These are phyloP conservation scores for Sturnira hondurensis DNA, from an alignment of 2,113 vertebrate genomes.

Conservation along the genomic window DNA sequence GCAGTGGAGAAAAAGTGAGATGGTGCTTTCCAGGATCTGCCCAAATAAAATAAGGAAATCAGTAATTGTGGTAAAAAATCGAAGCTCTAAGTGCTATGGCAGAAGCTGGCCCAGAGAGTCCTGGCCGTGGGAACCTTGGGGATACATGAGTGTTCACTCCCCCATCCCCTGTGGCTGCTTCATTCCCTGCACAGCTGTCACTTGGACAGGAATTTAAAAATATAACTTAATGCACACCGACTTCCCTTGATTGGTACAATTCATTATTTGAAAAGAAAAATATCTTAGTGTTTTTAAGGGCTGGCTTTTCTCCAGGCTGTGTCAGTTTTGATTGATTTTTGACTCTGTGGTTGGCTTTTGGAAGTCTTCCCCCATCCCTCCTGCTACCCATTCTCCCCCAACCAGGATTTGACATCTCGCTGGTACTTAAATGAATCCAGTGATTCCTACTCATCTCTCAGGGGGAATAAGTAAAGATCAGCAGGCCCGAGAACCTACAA, in stretches of 20 bases:
- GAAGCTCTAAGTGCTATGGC: not conserved
- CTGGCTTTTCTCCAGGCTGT: not conserved
- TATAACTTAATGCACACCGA: slow-evolving; percentile 32
- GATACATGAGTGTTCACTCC: fast-evolving
- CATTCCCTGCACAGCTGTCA: not conserved
- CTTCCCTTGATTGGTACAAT: slow-evolving; percentile 52
- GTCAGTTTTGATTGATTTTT: not conserved
- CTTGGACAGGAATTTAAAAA: slow-evolving; percentile 42
- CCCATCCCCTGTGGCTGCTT: fast-evolving
- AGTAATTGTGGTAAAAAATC: not conserved
- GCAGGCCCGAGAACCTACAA: not conserved
- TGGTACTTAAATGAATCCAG: not conserved
- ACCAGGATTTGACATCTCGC: not conserved
- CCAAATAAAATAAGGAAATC: not conserved
- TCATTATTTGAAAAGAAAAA: slow-evolving; percentile 64
- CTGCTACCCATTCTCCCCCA: not conserved
- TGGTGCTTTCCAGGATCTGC: fast-evolving
- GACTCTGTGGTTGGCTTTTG: not conserved
- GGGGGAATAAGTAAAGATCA: not conserved
- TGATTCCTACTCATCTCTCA: not conserved
- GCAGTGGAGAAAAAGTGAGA: not conserved
- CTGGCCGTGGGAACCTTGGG: not conserved
- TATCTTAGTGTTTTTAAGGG: not conserved
- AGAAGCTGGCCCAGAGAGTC: not conserved
- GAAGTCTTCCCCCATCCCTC: too few relatives aligned